Percentiles rank a stretch among this genome's conserved stretches.
Conservation (phyloP, 2,888 invertebrate species). For the Pollenia angustigena region DNA sequence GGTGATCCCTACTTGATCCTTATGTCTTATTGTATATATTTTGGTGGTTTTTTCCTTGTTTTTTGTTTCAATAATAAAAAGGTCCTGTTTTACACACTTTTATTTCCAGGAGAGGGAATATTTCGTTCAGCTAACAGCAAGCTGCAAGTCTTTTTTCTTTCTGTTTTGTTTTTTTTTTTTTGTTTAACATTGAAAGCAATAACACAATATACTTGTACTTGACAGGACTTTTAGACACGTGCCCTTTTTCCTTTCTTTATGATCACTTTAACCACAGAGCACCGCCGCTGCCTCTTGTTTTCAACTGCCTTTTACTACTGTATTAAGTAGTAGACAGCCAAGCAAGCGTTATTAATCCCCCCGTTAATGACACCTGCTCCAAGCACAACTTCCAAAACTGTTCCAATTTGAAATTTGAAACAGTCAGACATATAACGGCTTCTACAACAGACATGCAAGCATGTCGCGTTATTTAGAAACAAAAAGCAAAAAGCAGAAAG, state of each 20-base stretch:
- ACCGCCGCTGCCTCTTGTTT: conserved; percentile 44
- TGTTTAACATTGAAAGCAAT: conserved; percentile 33
- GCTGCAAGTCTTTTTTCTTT: conserved; percentile 62
- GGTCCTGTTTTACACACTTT: conserved; percentile 54
- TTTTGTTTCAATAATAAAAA: conserved; percentile 28
- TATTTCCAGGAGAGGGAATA: conserved; percentile 51
- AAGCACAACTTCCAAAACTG: conserved; percentile 11
- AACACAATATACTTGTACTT: conserved; percentile 55
- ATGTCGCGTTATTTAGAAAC: neutral
- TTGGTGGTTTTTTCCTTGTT: conserved; percentile 20
- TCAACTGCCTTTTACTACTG: conserved; percentile 54
- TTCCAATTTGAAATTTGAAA: conserved; percentile 51
- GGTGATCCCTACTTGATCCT: conserved; percentile 67
- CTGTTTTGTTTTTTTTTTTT: neutral
- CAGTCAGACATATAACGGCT: conserved; percentile 56
- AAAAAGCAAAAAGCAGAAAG: neutral
- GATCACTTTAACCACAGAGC: conserved; percentile 48
- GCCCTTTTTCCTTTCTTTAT: conserved; percentile 55
- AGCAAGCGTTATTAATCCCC: conserved; percentile 69
- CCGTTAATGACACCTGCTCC: conserved; percentile 70
- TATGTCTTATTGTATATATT: conserved; percentile 36
- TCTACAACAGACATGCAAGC: conserved; percentile 53
- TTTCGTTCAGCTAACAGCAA: conserved; percentile 51
- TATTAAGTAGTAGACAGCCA: conserved; percentile 33
- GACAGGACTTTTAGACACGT: conserved; percentile 64